Evolutionary conservation across 2,797 vertebrate species (phyloP), one percentile per base, ranked within the genome.

Genomic region (Neosilurus hyrtlii): DNA sequence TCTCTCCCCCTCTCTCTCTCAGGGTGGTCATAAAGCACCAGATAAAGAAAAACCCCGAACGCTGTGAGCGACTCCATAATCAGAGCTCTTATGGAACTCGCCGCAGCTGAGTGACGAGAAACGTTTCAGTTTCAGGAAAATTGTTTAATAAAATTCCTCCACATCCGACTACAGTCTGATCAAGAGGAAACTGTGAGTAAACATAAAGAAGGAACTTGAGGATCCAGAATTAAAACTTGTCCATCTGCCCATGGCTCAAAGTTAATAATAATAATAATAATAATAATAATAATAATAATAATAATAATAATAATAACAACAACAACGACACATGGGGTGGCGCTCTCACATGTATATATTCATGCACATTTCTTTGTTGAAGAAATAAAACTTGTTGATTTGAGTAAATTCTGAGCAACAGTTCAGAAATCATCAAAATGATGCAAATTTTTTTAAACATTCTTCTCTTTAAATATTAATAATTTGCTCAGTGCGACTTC

Each of bases 1-100:
- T 3, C 77, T 52, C 82, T 66, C 72, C 20, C 70, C 43, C 77
- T 63, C 63, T 49, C 73, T 3, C 37, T 43, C 37, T 3, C 37
- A 43, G n/a, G 82, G 68, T 30, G n/a, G 52, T 66, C 59, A 86
- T 88, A 88, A 86, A 86, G 52, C 72, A 67, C 20, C 66, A 84
- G 65, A 82, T 83, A 88, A 84, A 84, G 12, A 73, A 65, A 62
- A 66, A 80, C 74, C 52, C 30, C 56, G 20, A 75, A 54, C 24
- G 52, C 61, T 68, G 83, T 51, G 77, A 72, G n/a, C 59, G 43
- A 22, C 61, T n/a, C 74, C 62, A 74, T 72, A 85, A 73, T 85
- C 81, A 43, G 43, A 61, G 52, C 57, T 35, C 67, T 77, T 71
- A 82, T 66, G 78, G 59, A 59, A 80, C 61, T 51, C 24, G 79